A percentile compares a stretch with the other conserved stretches of the same genome.
Conservation (phyloP, 2,888 invertebrate genomes). For the Cephus nigrinus region DNA sequence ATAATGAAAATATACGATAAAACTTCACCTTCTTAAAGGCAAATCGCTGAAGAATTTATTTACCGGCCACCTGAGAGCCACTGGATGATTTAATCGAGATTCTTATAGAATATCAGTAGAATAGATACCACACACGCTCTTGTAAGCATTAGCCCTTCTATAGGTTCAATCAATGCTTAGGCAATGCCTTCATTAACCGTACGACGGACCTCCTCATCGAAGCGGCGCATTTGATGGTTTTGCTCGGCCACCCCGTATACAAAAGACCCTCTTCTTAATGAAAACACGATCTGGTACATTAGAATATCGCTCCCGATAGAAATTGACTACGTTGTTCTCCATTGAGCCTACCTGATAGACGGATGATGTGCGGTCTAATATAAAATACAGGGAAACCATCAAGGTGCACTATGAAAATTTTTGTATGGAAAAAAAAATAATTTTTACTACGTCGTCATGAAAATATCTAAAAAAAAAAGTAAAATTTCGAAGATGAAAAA, state of each 20-base stretch:
- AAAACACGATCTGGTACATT: conserved; percentile 43
- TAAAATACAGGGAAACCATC: not conserved
- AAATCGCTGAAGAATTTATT: not conserved
- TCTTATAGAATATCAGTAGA: conserved; percentile 48
- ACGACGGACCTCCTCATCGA: conserved; percentile 41
- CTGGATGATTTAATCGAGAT: conserved; percentile 19
- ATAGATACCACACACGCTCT: conserved; percentile 29
- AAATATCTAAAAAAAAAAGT: not conserved
- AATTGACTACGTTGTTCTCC: conserved; percentile 19
- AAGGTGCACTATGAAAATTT: not conserved
- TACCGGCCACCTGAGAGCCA: conserved; percentile 12
- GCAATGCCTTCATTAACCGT: conserved; percentile 51
- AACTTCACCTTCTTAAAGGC: not conserved
- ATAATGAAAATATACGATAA: not conserved
- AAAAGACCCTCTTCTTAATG: conserved; percentile 43
- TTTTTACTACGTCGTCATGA: not conserved
- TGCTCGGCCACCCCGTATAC: conserved; percentile 35
- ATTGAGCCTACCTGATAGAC: not conserved
- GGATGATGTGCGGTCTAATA: not conserved
- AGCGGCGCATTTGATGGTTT: conserved; percentile 43
- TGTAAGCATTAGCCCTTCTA: conserved; percentile 34
- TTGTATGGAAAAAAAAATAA: not conserved
- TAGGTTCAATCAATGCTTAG: conserved; percentile 42
- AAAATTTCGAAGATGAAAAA: not conserved
- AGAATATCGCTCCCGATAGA: conserved; percentile 39